Evolutionary conservation across 2,888 invertebrate genomes (phyloP), one percentile per base, ranked within the genome.

Genomic region (Bhutanitis thaidina): DNA sequence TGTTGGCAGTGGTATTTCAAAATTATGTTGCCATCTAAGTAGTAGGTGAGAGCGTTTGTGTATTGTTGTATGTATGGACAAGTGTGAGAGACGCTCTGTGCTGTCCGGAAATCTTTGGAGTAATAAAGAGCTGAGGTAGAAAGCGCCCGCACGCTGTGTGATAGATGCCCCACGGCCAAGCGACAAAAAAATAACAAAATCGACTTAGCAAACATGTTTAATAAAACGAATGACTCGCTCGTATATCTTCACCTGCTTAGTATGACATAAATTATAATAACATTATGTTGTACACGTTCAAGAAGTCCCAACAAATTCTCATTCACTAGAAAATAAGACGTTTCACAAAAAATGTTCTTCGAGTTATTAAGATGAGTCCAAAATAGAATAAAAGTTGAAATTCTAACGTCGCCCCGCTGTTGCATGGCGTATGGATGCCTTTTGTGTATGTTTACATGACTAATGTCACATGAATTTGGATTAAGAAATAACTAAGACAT

Each of bases 191-290:
- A 83, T 74, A 81, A 86, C 80, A 85, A 85, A 84, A 84, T 84
- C 84, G 86, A 82, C 86, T 86, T 84, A 87, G 86, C 85, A 82
- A 84, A 83, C 87, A 88, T 87, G 87, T 86, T 84, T 85, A 79
- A 87, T 88, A 88, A 86, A 88, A 87, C 79, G 84, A 87, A 88
- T 84, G 85, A 86, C 85, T 79, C 79, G 76, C 76, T 77, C 86
- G 79, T 88, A 87, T 87, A 88, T 88, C 87, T 87, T 87, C 88
- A 89, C 88, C 88, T 88, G 88, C 87, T 85, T 87, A 84, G 88
- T 86, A 83, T 80, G 82, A 88, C 86, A 88, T 89, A 88, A 88
- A 87, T 88, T 86, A 87, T 87, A 88, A 84, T 86, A 87, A 87
- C 84, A 87, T 86, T 82, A 87, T 87, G 84, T 87, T 85, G 84